phyloP scores from a whole-genome alignment of 2,113 vertebrate species.

The Falcunculus frontatus region DNA sequence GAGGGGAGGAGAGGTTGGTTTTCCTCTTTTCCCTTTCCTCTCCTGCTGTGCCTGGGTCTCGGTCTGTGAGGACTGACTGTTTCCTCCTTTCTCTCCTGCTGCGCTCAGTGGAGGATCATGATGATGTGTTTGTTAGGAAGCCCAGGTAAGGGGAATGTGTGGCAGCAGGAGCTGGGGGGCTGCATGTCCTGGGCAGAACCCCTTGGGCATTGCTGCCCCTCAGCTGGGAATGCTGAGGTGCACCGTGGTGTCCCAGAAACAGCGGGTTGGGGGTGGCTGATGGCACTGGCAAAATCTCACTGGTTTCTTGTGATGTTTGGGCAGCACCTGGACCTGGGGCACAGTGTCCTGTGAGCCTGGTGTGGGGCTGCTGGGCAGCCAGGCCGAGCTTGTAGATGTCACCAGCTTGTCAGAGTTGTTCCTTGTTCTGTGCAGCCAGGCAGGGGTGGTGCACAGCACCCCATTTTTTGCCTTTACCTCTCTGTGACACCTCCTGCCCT shows the following conservation, averaged over 20 bases:
- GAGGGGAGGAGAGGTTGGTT: not conserved
- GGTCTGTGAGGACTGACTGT: not conserved
- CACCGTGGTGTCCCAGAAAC: fast-evolving
- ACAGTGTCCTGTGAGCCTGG: not conserved
- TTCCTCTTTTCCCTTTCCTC: not conserved
- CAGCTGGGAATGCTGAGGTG: not conserved
- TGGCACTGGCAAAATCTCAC: not conserved
- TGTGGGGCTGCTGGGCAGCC: fast-evolving
- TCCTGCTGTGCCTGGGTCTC: not conserved
- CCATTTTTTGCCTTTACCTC: not conserved
- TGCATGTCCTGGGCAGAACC: not conserved
- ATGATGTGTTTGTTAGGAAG: conserved; percentile 76
- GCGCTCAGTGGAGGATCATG: conserved; percentile 19
- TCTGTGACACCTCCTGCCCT: not conserved
- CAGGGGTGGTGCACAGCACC: not conserved
- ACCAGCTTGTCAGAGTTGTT: not conserved
- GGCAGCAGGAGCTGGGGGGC: not conserved
- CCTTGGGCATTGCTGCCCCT: not conserved
- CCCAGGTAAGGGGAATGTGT: conserved; percentile 81
- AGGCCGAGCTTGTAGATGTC: not conserved
- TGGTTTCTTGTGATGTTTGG: not conserved
- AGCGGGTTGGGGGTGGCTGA: not conserved
- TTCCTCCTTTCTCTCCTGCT: conserved; percentile 8
- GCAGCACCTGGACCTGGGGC: not conserved
- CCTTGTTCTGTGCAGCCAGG: not conserved